Base-by-base conservation (phyloP, 2,113 vertebrate species). In the Plecturocebus donacophilus region DNA sequence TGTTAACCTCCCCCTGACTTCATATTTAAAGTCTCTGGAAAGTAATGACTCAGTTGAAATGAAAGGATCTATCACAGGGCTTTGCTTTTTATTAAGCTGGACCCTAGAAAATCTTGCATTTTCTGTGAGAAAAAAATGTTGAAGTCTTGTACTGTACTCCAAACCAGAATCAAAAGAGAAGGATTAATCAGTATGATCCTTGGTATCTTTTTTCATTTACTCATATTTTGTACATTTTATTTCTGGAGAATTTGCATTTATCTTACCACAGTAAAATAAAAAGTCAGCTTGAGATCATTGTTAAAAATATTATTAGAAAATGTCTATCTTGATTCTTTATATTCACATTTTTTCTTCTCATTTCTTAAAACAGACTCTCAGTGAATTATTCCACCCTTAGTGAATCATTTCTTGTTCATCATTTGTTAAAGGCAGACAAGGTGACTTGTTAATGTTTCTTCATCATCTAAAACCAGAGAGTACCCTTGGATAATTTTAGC, bases 151-250 rank as follows among this genome's bases (percentile, higher is more conserved):
- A 17, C 10, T 86, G 1, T 79, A 49, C 17, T 38, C 1, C 42
- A 98, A 90, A 66, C 12, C 21, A 90, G 19, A 91, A 86, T 94
- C n/a, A 94, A 90, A 90, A 75, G 40, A 70, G 19, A 56, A 71
- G 27, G 6, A 27, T 92, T 30, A 32, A 76, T 21, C 0, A 14
- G 8, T 68, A 61, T 93, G 21, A 47, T 75, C 19, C 14, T 73
- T 35, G 21, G 12, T 35, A 19, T 95, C 14, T 90, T 90, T 70
- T 40, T 45, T 75, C 10, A 25, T 38, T 81, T 88, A 27, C 1
- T 14, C 10, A 27, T 83, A 75, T 32, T 85, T 86, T 85, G 38
- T 70, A 21, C 16, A n/a, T 70, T 3, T 92, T 85, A 13, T 40
- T 25, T 88, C 13, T 91, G 6, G 6, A 54, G 35, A 40, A 89